A percentile compares a stretch with the other conserved stretches of the same genome.
Evolutionary conservation across 2,113 vertebrate species (phyloP).

Genomic region (Epinephelus fuscoguttatus): DNA sequence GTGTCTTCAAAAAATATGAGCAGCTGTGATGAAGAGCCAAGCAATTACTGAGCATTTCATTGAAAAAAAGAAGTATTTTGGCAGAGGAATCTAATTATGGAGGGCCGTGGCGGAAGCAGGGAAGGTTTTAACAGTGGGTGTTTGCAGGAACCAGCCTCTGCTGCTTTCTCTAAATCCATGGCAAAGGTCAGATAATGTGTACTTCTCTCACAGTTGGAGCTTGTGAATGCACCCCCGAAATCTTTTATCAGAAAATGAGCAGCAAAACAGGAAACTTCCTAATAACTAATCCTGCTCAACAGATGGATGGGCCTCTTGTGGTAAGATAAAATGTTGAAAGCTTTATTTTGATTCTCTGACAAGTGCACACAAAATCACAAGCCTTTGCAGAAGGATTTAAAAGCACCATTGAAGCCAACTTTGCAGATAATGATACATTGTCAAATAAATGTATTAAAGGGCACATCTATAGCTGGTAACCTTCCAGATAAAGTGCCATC

Average conservation of each 20-base stretch:
- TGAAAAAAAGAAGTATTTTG: conserved; percentile 30
- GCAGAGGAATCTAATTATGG: conserved; percentile 45
- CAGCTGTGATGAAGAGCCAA: background rate
- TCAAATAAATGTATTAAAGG: conserved; percentile 1
- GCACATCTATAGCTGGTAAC: background rate
- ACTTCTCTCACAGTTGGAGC: conserved; percentile 23
- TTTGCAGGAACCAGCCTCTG: conserved; percentile 35
- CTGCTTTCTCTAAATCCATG: conserved; percentile 48
- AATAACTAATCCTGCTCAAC: conserved; percentile 35
- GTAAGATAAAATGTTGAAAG: conserved; percentile 18
- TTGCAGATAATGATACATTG: background rate
- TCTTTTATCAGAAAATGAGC: conserved; percentile 49
- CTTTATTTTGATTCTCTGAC: conserved; percentile 26
- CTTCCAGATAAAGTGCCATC: background rate
- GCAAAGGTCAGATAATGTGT: conserved; percentile 55
- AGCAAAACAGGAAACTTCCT: conserved; percentile 36
- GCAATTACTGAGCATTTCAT: conserved; percentile 31
- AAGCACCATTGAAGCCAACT: background rate
- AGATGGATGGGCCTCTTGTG: conserved; percentile 38
- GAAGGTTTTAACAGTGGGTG: conserved; percentile 33
- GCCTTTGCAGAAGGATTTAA: background rate
- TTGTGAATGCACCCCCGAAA: conserved; percentile 16
- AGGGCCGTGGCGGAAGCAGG: conserved; percentile 2
- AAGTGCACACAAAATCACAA: conserved; percentile 4
- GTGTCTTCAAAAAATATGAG: background rate